Evolutionary conservation across 2,888 invertebrate genomes (phyloP).

Genomic region (Sarcophaga subvicina): DNA sequence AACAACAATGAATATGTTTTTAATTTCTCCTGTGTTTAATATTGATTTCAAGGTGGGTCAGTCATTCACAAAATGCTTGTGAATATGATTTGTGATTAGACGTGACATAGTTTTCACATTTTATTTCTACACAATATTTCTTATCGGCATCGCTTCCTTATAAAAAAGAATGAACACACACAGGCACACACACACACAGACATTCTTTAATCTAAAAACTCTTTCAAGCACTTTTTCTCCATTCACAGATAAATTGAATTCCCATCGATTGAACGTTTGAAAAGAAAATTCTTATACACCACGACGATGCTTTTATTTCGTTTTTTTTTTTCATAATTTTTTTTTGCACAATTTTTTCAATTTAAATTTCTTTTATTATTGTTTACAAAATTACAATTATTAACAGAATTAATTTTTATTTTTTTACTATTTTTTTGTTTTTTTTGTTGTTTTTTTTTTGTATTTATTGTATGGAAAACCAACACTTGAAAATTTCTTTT

Average conservation of each 20-base stretch:
- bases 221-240: background rate
- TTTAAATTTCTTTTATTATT: background rate
- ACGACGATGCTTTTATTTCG: background rate
- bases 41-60: too few species aligned
- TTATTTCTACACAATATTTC: background rate
- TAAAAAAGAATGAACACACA: slow-evolving; percentile 10
- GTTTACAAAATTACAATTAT: background rate
- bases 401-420: too few species aligned
- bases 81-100: too few species aligned
- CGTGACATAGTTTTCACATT: too few species aligned
- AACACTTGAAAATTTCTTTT: background rate
- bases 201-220: background rate
- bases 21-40: too few species aligned
- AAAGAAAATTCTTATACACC: slow-evolving; percentile 11
- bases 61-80: too few species aligned
- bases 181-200: too few species aligned
- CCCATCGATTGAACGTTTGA: background rate
- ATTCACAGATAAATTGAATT: background rate
- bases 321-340: slow-evolving; percentile 36
- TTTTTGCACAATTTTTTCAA: too few species aligned
- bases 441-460: too few species aligned
- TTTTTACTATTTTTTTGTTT: too few species aligned
- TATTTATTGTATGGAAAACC: background rate
- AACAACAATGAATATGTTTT: too few species aligned
- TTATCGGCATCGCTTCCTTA: background rate